phyloP scores from a whole-genome alignment of 2,113 vertebrate genomes.

The Fukomys damarensis region DNA sequence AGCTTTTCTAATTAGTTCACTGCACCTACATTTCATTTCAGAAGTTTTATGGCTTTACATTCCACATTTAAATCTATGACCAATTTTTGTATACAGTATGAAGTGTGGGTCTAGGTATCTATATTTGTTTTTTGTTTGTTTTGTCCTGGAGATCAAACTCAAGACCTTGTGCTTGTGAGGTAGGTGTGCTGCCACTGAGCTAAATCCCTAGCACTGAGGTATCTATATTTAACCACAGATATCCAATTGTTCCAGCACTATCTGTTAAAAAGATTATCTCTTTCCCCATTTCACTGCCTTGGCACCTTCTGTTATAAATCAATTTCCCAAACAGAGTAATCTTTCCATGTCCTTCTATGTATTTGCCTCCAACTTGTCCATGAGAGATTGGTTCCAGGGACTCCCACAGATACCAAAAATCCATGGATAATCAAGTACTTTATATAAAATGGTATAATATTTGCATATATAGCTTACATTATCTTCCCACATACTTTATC shows the following conservation, averaged over 20 bases:
- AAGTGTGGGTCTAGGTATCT: neutral
- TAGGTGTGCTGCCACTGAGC: no score
- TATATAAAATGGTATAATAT: neutral
- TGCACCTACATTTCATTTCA: neutral
- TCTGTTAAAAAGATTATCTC: neutral
- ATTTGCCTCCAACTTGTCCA: neutral
- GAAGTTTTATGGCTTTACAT: neutral
- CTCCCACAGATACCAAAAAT: neutral
- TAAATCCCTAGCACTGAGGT: no score
- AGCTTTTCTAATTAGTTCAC: neutral
- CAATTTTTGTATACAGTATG: neutral
- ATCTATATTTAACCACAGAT: neutral
- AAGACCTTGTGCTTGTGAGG: no score
- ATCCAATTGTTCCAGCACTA: neutral
- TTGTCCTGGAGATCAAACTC: no score
- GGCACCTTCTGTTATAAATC: neutral
- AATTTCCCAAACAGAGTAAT: neutral
- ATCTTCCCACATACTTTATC: neutral
- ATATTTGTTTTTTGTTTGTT: neutral
- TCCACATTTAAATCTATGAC: constrained; percentile 13
- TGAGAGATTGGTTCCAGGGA: neutral
- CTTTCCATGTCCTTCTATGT: neutral
- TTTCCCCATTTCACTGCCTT: neutral
- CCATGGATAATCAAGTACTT: neutral
- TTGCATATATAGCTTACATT: neutral